Percentiles rank a stretch among this genome's conserved stretches.
Evolutionary conservation across 2,888 invertebrate species (phyloP).

Genomic region (Phorcus lineatus): DNA sequence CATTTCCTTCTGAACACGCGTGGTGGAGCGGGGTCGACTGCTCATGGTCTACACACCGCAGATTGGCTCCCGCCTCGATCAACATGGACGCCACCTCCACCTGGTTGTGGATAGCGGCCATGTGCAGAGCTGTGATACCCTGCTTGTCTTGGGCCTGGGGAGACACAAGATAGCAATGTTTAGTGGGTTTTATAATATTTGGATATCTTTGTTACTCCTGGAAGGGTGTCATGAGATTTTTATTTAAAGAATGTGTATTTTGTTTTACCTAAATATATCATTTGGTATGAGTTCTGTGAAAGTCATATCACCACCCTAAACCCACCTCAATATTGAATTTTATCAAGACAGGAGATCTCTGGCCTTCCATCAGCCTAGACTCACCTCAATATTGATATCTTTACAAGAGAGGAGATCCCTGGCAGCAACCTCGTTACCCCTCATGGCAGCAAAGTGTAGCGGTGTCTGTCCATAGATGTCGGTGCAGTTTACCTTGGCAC

Average conservation of each 20-base stretch:
- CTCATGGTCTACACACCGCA: conserved; percentile 70
- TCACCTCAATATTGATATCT: conserved; percentile 82
- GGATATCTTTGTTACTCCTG: too few relatives aligned
- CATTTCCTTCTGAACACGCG: conserved; percentile 83
- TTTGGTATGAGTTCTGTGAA: too few relatives aligned
- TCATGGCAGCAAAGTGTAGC: conserved; percentile 87
- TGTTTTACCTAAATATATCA: too few relatives aligned
- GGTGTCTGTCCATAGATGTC: conserved; percentile 82
- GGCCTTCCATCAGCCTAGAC: not conserved
- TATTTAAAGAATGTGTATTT: too few relatives aligned
- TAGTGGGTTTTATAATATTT: too few relatives aligned
- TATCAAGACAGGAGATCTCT: too few relatives aligned
- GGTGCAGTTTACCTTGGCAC: conserved; percentile 81
- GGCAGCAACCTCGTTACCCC: conserved; percentile 84
- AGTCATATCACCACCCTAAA: too few relatives aligned
- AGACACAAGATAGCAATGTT: conserved; percentile 66
- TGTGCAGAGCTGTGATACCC: conserved; percentile 83
- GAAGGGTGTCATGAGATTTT: too few relatives aligned
- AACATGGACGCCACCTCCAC: conserved; percentile 66
- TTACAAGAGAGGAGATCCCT: conserved; percentile 81
- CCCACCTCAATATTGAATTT: too few relatives aligned
- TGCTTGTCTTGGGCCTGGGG: conserved; percentile 81
- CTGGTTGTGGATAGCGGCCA: conserved; percentile 75
- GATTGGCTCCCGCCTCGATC: conserved; percentile 82
- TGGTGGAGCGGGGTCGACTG: conserved; percentile 86